These are phyloP conservation scores for Malurus melanocephalus DNA, from an alignment of 2,113 vertebrate genomes.

Conservation along the genomic window DNA sequence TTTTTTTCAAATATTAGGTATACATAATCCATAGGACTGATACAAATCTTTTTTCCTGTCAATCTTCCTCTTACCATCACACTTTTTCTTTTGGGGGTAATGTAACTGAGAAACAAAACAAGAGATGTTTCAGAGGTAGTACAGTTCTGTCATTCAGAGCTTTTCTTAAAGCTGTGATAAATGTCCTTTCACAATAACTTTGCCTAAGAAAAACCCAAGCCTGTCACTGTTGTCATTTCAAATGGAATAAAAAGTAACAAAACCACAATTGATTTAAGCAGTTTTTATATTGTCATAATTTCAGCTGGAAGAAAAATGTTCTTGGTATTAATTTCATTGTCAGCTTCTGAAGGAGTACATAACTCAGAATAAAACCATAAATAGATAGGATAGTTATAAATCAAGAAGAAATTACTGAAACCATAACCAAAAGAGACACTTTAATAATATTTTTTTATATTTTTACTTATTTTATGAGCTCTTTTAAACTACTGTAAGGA, in stretches of 20 bases:
- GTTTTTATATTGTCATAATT: slow-evolving; percentile 1
- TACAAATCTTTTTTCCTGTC: neutral
- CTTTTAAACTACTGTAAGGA: neutral
- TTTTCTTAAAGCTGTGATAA: slow-evolving; percentile 32
- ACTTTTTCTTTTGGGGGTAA: neutral
- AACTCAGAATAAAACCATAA: slow-evolving; percentile 40
- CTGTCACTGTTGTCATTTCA: slow-evolving; percentile 1
- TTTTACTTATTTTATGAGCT: slow-evolving; percentile 2
- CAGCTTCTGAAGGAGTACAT: slow-evolving; percentile 27
- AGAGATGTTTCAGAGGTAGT: slow-evolving; percentile 49
- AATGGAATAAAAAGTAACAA: neutral
- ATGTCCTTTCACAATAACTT: neutral
- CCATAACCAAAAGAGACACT: neutral
- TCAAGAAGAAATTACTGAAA: slow-evolving; percentile 10
- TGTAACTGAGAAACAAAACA: neutral
- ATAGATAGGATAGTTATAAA: slow-evolving; percentile 39
- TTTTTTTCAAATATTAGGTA: neutral
- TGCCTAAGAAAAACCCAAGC: neutral
- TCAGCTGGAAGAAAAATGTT: slow-evolving; percentile 1
- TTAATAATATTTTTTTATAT: neutral
- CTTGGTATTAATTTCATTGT: neutral
- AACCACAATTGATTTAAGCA: neutral
- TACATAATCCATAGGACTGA: neutral
- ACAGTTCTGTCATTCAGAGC: slow-evolving; percentile 21
- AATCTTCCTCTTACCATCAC: neutral